Base-by-base conservation (phyloP, 2,888 invertebrate species). In the Lamellibrachia columna region DNA sequence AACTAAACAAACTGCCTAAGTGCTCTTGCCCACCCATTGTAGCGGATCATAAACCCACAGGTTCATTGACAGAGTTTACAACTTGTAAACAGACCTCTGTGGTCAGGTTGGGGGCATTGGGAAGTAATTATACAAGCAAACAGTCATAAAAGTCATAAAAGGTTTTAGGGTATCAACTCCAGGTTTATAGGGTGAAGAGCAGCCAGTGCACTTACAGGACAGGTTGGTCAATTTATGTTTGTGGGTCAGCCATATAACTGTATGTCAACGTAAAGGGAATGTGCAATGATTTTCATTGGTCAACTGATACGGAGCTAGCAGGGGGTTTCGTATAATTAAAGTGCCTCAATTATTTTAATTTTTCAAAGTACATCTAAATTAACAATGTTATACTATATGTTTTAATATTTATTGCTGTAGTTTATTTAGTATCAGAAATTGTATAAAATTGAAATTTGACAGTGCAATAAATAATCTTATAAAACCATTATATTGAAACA, bases 121-220 rank as follows among this genome's bases (percentile, higher is more conserved):
- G 75, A 75, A 75, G 75, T 75, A 15, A 75, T 75, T 75, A 75
- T 6, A n/a, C 75, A 75, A 75, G 75, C 75, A 75, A 75, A 75
- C 75, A 75, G 75, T 75, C 75, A 75, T 75, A 75, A 75, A 75
- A 22, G 75, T 75, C 75, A 75, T 75, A 75, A 75, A 75, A 75
- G 75, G 75, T 75, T 75, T 75, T 75, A 75, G 75, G 75, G 15
- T 75, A n/a, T 75, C 75, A 75, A n/a, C 22, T 6, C 22, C n/a
- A 22, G 75, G 75, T 75, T 22, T 22, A 75, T 22, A 75, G 75
- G 75, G 55, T 55, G 55, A 75, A 22, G 75, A 22, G 22, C 75
- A 15, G 75, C 15, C 6, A 6, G 75, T 75, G 22, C 22, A 75
- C 22, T 75, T 6, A 4, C 22, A 75, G 15, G 75, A 6, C 22